phyloP scores from a whole-genome alignment of 2,888 invertebrate genomes.

The Apeira syringaria region DNA sequence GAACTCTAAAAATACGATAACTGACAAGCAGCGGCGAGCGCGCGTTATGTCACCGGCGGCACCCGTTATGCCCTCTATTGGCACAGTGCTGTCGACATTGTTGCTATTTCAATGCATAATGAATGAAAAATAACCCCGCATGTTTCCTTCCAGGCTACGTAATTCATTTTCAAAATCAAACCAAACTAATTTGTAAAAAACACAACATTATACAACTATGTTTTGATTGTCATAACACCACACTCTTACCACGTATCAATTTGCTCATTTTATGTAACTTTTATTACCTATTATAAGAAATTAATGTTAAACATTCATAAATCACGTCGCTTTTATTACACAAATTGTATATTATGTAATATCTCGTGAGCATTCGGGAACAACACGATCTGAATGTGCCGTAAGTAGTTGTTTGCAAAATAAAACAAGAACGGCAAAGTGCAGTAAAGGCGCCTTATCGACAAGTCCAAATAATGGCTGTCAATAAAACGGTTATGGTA shows the following conservation, averaged over 20 bases:
- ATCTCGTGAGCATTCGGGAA: conserved; percentile 32
- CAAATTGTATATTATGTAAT: conserved; percentile 39
- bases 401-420: conserved; percentile 33
- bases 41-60: too few species aligned
- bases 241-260: conserved; percentile 5
- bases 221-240: conserved; percentile 20
- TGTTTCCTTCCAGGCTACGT: too few species aligned
- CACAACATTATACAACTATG: too few species aligned
- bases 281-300: conserved; percentile 40
- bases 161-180: too few species aligned
- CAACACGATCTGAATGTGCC: conserved; percentile 28
- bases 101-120: too few species aligned
- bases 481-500: conserved; percentile 76
- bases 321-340: conserved; percentile 40
- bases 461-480: conserved; percentile 67
- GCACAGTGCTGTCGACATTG: too few species aligned
- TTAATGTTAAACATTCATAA: conserved; percentile 40
- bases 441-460: conserved; percentile 54
- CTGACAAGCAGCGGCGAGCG: too few species aligned
- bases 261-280: conserved; percentile 35
- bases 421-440: conserved; percentile 47
- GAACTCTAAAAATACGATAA: too few species aligned
- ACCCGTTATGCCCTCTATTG: too few species aligned
- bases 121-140: too few species aligned
- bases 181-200: too few species aligned